phyloP scores from a whole-genome alignment of 2,888 invertebrate genomes.

The Mantis religiosa region DNA sequence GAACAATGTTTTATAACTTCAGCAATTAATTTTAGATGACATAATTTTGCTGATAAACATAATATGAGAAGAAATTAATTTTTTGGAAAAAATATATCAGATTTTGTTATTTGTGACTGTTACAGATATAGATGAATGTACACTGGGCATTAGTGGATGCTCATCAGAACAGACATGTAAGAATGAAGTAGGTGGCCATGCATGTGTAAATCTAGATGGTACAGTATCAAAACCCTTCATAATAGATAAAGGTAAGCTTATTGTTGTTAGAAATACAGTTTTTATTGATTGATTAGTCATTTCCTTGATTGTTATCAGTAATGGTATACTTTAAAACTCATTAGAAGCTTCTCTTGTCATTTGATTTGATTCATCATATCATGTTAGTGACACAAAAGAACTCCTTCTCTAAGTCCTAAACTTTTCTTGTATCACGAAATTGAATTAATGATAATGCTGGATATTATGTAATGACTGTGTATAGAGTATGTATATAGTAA shows the following conservation, averaged over 20 bases:
- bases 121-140: conserved; percentile 62
- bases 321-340: neutral
- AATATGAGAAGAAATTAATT: no score
- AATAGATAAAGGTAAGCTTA: neutral
- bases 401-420: no score
- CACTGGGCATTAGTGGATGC: conserved; percentile 60
- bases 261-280: no score
- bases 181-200: conserved; percentile 66
- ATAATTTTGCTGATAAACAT: no score
- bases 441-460: no score
- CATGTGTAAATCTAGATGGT: conserved; percentile 52
- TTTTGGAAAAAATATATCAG: neutral
- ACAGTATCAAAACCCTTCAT: neutral
- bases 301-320: no score
- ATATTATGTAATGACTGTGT: no score
- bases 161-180: conserved; percentile 64
- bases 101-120: neutral
- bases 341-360: neutral
- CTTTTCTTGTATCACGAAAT: no score
- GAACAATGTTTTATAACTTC: no score
- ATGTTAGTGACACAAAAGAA: neutral
- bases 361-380: neutral
- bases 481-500: no score
- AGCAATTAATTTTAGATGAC: no score
- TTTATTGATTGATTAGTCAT: no score